Evolutionary conservation across 2,797 vertebrate species (phyloP), one percentile per base, ranked within the genome.

Genomic region (Carapus acus): DNA sequence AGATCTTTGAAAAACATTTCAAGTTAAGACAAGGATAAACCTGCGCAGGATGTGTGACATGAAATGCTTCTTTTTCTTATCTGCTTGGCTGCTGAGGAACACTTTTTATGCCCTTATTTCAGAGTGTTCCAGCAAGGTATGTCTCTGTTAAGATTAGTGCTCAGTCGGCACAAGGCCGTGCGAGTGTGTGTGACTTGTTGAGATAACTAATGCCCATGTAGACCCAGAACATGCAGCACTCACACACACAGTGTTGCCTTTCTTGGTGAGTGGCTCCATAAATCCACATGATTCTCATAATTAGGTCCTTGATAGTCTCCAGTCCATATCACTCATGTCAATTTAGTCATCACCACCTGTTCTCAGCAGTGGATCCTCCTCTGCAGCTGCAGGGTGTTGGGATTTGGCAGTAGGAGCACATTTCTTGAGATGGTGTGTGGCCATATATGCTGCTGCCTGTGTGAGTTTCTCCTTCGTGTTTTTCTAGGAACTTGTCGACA

Each of bases 281-380:
- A 36, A 36, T 36, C 34, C 34, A 36, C 34, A 36, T 36, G 34
- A 15, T 36, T 36, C 14, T 15, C n/a, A 36, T 36, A 36, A 36
- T 36, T 36, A 36, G 34, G 34, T 36, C 34, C 13, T 15, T 36
- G 34, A 36, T 36, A 2, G 34, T 15, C 34, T 36, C 34, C 34
- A 36, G 34, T 36, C 34, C 34, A 36, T 36, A 36, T 36, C 34
- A 36, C 34, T 36, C 34, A 36, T 36, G 34, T 36, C 34, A 36
- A 36, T 36, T 36, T 36, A 36, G 34, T 36, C 34, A 36, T 36
- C 34, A 36, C 34, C 34, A 36, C 34, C 34, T 36, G 34, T 36
- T 36, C 34, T 36, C 34, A 36, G 34, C 34, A 7, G 34, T 36
- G 13, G 13, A 15, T 36, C 34, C 34, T 36, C 34, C 14, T 36